phyloP scores from a whole-genome alignment of 1,140 invertebrate genomes.

The Hycleus cichorii region DNA sequence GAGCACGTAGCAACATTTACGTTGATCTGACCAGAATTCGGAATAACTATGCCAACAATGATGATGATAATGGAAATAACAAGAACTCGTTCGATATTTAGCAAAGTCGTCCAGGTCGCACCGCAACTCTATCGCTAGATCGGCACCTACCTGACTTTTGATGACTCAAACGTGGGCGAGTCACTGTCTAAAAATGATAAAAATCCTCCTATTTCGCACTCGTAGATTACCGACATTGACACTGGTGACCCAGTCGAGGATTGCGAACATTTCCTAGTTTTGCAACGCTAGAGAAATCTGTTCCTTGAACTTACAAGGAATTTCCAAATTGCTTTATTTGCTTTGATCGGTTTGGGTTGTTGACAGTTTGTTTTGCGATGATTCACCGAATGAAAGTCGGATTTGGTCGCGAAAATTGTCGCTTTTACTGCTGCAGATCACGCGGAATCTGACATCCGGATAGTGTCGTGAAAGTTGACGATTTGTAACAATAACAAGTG shows the following conservation, averaged over 20 bases:
- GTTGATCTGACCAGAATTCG: not conserved
- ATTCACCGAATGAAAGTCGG: no score
- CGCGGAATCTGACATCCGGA: not conserved
- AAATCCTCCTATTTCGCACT: not conserved
- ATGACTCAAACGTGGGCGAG: constrained; percentile 10
- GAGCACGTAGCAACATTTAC: not conserved
- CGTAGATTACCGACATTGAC: not conserved
- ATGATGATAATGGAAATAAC: not conserved
- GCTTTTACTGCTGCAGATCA: not conserved
- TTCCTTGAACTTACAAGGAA: no score
- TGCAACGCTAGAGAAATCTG: no score
- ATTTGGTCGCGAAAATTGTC: not conserved
- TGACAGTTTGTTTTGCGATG: no score
- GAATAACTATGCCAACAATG: not conserved
- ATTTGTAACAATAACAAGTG: no score
- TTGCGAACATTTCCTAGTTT: not conserved
- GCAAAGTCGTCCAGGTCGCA: no score
- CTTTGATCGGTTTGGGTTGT: no score
- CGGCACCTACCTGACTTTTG: constrained; percentile 3
- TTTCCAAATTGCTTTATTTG: no score
- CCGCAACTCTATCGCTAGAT: constrained; percentile 2
- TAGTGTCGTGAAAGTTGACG: not conserved
- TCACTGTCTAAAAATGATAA: not conserved
- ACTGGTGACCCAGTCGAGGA: constrained; percentile 11
- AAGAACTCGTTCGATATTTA: not conserved